Evolutionary conservation across 2,113 vertebrate species (phyloP).

Genomic region (Lophura nycthemera): DNA sequence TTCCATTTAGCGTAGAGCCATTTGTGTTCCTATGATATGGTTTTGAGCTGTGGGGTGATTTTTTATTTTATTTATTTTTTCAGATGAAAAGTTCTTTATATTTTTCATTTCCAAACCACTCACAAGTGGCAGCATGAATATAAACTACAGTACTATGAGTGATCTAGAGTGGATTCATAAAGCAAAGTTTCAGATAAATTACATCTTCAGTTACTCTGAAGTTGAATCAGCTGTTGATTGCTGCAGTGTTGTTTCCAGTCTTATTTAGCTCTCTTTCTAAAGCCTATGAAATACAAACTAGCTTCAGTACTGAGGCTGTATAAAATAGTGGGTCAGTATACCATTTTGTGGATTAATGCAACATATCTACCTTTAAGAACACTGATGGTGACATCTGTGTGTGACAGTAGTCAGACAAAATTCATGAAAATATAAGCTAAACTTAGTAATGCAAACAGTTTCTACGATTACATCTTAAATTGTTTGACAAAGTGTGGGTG

Average conservation of each 20-base stretch:
- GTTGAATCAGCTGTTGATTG: not conserved
- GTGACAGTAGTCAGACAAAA: not conserved
- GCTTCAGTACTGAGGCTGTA: not conserved
- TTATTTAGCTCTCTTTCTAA: not conserved
- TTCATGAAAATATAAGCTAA: not conserved
- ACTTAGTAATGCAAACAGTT: not conserved
- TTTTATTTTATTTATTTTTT: not conserved
- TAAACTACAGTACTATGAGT: not conserved
- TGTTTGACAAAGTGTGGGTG: not conserved
- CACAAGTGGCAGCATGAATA: not conserved
- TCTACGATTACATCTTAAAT: not conserved
- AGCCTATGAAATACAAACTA: not conserved
- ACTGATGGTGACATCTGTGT: not conserved
- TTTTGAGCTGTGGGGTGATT: not conserved
- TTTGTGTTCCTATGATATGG: not conserved
- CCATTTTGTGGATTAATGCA: accelerated
- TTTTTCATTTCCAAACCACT: not conserved
- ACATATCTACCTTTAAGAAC: not conserved
- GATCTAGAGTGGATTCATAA: not conserved
- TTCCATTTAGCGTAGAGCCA: not conserved
- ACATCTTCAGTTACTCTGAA: not conserved
- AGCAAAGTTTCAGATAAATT: not conserved
- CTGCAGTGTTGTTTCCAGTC: not conserved
- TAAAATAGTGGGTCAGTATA: not conserved
- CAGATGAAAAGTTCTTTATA: not conserved